A percentile compares a stretch with the other conserved stretches of the same genome.
These are phyloP conservation scores for Anoplopoma fimbria DNA, from an alignment of 2,113 vertebrate species.

Conservation along the genomic window DNA sequence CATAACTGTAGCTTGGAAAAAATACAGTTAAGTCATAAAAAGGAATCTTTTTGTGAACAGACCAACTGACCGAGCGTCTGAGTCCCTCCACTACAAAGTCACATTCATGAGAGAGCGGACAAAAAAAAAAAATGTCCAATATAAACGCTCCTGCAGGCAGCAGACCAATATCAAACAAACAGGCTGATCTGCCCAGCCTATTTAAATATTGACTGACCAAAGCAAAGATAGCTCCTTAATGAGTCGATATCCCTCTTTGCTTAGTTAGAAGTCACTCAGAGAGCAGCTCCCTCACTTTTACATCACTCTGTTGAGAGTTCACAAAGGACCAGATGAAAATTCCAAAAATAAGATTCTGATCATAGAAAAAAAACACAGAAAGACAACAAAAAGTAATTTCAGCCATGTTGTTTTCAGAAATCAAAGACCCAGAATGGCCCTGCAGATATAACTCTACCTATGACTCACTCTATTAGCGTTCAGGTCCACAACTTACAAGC, in stretches of 20 bases:
- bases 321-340: slow-evolving; percentile 15
- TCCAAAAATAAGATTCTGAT: slow-evolving; percentile 16
- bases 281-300: slow-evolving; percentile 17
- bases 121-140: slow-evolving; percentile 26
- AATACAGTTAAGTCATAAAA: neutral
- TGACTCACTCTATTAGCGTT: slow-evolving; percentile 2
- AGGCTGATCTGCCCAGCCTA: slow-evolving; percentile 33
- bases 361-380: neutral
- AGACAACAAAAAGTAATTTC: slow-evolving; percentile 2
- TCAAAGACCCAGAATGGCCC: slow-evolving; percentile 13
- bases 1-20: neutral
- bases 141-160: slow-evolving; percentile 39
- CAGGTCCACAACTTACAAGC: neutral
- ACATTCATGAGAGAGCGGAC: slow-evolving; percentile 39
- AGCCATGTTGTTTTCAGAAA: slow-evolving; percentile 16
- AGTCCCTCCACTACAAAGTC: slow-evolving; percentile 30
- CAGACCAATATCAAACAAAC: slow-evolving; percentile 55
- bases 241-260: slow-evolving; percentile 49
- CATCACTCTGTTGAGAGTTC: slow-evolving; percentile 31
- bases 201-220: slow-evolving; percentile 69
- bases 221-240: slow-evolving; percentile 60
- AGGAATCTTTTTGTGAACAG: neutral
- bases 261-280: slow-evolving; percentile 21
- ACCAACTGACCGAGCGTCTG: neutral
- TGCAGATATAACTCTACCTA: slow-evolving; percentile 1